Conservation (phyloP, 2,113 vertebrate species). For the Regulus satrapa region DNA sequence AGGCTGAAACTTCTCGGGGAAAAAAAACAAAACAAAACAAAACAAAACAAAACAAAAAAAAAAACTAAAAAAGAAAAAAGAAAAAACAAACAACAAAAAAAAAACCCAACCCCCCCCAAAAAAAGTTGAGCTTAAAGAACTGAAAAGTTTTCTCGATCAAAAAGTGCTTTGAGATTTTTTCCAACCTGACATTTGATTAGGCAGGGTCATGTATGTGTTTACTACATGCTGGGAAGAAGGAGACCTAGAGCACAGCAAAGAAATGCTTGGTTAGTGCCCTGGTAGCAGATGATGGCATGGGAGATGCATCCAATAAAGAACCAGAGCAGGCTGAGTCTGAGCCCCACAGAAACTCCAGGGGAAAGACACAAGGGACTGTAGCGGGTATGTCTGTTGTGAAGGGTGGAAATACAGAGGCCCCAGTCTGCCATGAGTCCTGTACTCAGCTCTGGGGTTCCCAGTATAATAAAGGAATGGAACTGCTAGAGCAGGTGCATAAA, state of each 20-base stretch:
- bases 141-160: neutral
- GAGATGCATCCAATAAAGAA: neutral
- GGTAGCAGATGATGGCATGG: neutral
- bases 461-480: neutral
- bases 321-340: neutral
- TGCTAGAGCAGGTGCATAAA: neutral
- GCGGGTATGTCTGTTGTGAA: neutral
- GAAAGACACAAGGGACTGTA: neutral
- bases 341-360: neutral
- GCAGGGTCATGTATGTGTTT: neutral
- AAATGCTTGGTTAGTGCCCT: neutral
- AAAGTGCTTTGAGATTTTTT: neutral
- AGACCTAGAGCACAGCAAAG: neutral
- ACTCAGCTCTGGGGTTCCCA: neutral
- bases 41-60: too few relatives aligned
- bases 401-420: fast-evolving
- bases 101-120: too few relatives aligned
- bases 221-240: neutral
- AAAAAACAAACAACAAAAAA: too few relatives aligned
- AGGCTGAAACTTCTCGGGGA: neutral
- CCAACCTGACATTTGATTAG: neutral
- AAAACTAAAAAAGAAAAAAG: too few relatives aligned
- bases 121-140: neutral
- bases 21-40: neutral
- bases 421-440: neutral